Percentiles rank a stretch among this genome's conserved stretches.
These are phyloP conservation scores for Gonatopus flavifemur DNA, from an alignment of 1,140 invertebrate genomes.

Conservation along the genomic window DNA sequence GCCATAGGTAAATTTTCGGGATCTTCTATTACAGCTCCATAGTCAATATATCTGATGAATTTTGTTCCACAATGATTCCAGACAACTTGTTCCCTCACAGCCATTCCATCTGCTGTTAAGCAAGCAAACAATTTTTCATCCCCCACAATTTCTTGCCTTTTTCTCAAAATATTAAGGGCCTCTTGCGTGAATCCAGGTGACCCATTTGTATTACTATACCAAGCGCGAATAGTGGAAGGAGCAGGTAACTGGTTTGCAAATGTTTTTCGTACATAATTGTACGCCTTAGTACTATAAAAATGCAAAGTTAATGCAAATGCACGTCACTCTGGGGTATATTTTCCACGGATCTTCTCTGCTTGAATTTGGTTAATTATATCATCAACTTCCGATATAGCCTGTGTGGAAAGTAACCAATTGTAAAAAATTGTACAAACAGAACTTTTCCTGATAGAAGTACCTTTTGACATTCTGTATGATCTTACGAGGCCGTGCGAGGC, in stretches of 20 bases:
- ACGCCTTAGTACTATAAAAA: slow-evolving; percentile 47
- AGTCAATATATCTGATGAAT: slow-evolving; percentile 31
- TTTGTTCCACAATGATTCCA: slow-evolving; percentile 20
- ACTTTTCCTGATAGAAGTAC: too few species aligned
- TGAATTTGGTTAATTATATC: background rate
- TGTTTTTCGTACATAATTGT: slow-evolving; percentile 44
- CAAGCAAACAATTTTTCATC: slow-evolving; percentile 3
- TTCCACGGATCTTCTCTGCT: slow-evolving; percentile 3
- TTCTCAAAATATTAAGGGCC: slow-evolving; percentile 39
- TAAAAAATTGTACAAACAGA: too few species aligned
- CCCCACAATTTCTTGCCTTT: slow-evolving; percentile 12
- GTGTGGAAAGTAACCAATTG: too few species aligned
- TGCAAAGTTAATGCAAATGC: slow-evolving; percentile 44
- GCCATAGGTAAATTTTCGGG: slow-evolving; percentile 32
- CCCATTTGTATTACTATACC: slow-evolving; percentile 44
- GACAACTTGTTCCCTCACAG: slow-evolving; percentile 22
- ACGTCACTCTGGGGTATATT: slow-evolving; percentile 8
- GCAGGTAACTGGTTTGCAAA: slow-evolving; percentile 48
- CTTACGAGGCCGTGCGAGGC: too few species aligned
- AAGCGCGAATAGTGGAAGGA: slow-evolving; percentile 43
- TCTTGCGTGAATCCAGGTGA: slow-evolving; percentile 46
- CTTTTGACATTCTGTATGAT: too few species aligned
- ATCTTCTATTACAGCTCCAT: slow-evolving; percentile 21
- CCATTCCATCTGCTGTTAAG: slow-evolving; percentile 25
- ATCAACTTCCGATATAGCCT: too few species aligned